Base-by-base conservation (phyloP, 1,140 invertebrate species). In the Phocides pigmalion region DNA sequence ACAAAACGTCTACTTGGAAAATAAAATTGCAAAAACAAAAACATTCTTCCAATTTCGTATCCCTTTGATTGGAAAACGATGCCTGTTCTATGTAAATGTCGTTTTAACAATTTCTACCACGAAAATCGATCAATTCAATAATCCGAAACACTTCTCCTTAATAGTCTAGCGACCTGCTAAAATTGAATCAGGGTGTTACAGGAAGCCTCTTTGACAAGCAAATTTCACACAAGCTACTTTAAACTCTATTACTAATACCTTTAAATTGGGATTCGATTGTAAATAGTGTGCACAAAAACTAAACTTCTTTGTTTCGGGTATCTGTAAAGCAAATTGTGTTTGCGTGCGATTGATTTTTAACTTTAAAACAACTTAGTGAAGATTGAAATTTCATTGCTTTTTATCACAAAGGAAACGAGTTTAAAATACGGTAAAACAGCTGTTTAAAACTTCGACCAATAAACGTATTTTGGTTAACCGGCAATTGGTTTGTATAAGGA, bases 131-230 rank as follows among this genome's bases (percentile, higher is more conserved):
- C 32, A 53, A 32, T 8, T n/a, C 16, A 16, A 53, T 53, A 53
- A 53, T 53, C 15, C 50, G 16, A 53, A 53, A 53, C 50, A 53
- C 28, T 53, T 51, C 28, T 15, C 16, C 28, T 35, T 53, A 53
- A 53, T 15, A 19, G 50, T 37, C 32, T 17, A 53, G 11, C 28
- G 50, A 53, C 50, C 25, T 53, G 9, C 50, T 53, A 19, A 53
- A 53, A 51, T 53, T 35, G 11, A 53, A 53, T 53, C 50, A 37
- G 50, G 16, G 50, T 28, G 6, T 35, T 16, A 46, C 12, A 46
- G 44, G 44, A 46, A 46, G 46, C 50, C n/a, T 4, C n/a, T 6
- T 19, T 53, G 4, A 20, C 12, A 47, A 12, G 6, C 11, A 28
- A 4, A 16, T n/a, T 1, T 1, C 0, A 5, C 4, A 11, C 16